phyloP scores from a whole-genome alignment of 2,888 invertebrate genomes.

The Caenorhabditis virilis region DNA sequence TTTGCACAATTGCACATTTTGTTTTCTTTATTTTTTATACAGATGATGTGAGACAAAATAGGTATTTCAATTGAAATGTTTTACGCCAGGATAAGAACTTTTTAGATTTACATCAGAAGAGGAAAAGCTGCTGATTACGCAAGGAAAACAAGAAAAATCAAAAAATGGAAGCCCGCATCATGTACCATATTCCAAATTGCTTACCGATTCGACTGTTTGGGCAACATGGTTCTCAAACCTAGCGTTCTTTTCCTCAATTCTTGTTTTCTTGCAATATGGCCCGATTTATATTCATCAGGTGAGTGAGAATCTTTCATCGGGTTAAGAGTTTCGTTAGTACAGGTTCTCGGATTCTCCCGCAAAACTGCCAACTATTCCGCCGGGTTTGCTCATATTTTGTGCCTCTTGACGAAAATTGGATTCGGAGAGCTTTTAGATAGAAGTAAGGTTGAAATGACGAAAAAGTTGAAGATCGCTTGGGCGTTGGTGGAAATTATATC shows the following conservation, averaged over 20 bases:
- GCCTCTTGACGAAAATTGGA: slow-evolving; percentile 26
- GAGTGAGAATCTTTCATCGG: neutral
- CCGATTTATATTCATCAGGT: slow-evolving; percentile 39
- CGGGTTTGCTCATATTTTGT: slow-evolving; percentile 33
- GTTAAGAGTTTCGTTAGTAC: neutral
- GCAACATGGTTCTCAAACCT: slow-evolving; percentile 40
- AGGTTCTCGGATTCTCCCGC: slow-evolving; percentile 32
- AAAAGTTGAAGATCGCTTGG: slow-evolving; percentile 21
- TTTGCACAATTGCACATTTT: slow-evolving; percentile 18
- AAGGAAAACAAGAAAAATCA: slow-evolving; percentile 17
- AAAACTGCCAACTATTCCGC: slow-evolving; percentile 21
- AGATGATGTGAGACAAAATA: slow-evolving; percentile 21
- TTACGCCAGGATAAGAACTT: too few relatives aligned
- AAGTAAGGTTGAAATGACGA: slow-evolving; percentile 27
- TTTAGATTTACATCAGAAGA: slow-evolving; percentile 23
- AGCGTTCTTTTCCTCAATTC: slow-evolving; percentile 36
- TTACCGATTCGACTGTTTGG: slow-evolving; percentile 38
- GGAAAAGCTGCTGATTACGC: slow-evolving; percentile 27
- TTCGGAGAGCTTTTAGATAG: slow-evolving; percentile 38
- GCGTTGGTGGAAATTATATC: slow-evolving; percentile 18
- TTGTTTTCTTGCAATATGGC: slow-evolving; percentile 42
- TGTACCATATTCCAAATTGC: slow-evolving; percentile 24
- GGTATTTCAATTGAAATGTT: slow-evolving; percentile 4
- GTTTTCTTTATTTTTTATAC: slow-evolving; percentile 29
- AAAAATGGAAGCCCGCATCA: neutral